Evolutionary conservation across 2,113 vertebrate species (phyloP).

Genomic region (Bubo bubo): DNA sequence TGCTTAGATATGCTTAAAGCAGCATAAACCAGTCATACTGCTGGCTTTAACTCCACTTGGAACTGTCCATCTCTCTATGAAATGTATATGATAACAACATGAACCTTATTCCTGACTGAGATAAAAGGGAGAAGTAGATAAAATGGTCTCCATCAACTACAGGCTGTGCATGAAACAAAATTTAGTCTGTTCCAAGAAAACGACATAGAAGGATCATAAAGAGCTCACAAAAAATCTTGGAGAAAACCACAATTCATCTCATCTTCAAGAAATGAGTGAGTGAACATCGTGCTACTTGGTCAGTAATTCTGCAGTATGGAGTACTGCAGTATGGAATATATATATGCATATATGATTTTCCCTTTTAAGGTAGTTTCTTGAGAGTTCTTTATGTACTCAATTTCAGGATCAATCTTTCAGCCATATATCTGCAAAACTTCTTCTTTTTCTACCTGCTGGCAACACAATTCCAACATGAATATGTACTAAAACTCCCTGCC

Average conservation of each 20-base stretch:
- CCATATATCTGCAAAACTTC: neutral
- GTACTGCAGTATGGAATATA: neutral
- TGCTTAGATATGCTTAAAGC: neutral
- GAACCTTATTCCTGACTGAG: neutral
- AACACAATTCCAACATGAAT: neutral
- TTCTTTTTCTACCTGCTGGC: neutral
- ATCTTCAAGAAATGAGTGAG: neutral
- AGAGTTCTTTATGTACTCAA: neutral
- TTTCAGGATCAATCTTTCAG: neutral
- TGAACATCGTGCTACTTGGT: neutral
- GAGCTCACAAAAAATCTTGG: neutral
- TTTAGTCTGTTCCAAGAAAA: neutral
- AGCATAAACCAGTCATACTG: neutral
- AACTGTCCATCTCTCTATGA: neutral
- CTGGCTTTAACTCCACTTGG: neutral
- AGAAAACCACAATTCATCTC: neutral
- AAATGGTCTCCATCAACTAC: neutral
- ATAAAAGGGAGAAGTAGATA: neutral
- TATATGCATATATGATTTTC: fast-evolving
- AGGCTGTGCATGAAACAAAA: neutral
- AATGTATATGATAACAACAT: neutral
- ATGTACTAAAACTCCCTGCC: neutral
- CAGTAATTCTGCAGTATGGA: neutral
- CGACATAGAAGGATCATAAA: neutral
- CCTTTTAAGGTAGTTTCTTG: neutral